phyloP scores from a whole-genome alignment of 2,797 vertebrate species.

The Hyperoplus immaculatus region DNA sequence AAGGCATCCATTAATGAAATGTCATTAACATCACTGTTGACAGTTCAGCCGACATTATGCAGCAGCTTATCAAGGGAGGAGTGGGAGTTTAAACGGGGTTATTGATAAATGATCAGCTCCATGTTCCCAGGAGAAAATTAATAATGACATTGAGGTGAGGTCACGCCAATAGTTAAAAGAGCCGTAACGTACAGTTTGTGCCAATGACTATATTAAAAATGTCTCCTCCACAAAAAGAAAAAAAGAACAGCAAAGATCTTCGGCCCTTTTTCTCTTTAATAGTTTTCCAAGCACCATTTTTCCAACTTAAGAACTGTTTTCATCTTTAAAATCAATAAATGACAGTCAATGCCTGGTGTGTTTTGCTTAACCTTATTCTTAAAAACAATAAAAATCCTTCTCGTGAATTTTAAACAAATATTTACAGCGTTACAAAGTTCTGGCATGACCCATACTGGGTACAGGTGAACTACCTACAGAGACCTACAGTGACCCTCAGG shows the following conservation, averaged over 20 bases:
- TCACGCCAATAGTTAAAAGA: neutral
- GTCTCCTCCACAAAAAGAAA: neutral
- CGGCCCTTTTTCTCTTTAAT: constrained; percentile 55
- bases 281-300: constrained; percentile 41
- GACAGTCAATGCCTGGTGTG: neutral
- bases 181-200: neutral
- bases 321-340: constrained; percentile 46
- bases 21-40: constrained; percentile 1
- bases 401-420: constrained; percentile 48
- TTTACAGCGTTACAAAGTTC: constrained; percentile 74
- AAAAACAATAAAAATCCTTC: constrained; percentile 47
- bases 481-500: constrained; percentile 9
- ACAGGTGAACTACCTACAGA: constrained; percentile 31
- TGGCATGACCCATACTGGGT: constrained; percentile 38
- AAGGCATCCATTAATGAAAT: neutral
- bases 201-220: neutral
- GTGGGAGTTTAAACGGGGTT: constrained; percentile 23
- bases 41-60: constrained; percentile 5
- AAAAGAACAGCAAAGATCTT: constrained; percentile 4
- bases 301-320: constrained; percentile 20
- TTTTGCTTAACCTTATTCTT: constrained; percentile 28
- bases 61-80: constrained; percentile 21
- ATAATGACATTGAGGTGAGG: constrained; percentile 34
- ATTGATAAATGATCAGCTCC: constrained; percentile 56
- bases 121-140: constrained; percentile 10